phyloP scores from a whole-genome alignment of 2,113 vertebrate species.

The Neotoma lepida region DNA sequence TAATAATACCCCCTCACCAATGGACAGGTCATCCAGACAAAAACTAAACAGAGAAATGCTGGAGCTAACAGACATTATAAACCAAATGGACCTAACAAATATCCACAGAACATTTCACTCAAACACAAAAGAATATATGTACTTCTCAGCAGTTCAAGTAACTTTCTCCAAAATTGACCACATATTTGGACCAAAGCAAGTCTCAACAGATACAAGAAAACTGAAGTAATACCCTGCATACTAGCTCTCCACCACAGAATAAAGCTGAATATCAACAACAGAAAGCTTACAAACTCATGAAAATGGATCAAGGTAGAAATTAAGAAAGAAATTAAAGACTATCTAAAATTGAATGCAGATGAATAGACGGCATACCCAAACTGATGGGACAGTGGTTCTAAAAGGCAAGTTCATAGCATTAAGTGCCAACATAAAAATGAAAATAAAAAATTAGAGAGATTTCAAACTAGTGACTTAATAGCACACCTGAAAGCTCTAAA shows the following conservation, averaged over 20 bases:
- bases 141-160: not conserved
- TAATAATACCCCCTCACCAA: not conserved
- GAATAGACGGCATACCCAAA: not conserved
- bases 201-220: not conserved
- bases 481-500: not conserved
- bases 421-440: not conserved
- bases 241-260: not conserved
- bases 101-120: not conserved
- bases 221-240: not conserved
- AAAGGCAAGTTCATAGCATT: not conserved
- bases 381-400: not conserved
- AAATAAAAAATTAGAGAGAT: not conserved
- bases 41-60: not conserved
- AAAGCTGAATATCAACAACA: not conserved
- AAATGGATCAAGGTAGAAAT: not conserved
- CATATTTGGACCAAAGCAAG: not conserved
- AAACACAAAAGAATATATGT: not conserved
- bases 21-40: not conserved
- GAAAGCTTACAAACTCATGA: not conserved
- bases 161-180: not conserved
- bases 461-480: not conserved
- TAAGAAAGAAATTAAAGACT: not conserved
- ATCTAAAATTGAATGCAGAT: not conserved
- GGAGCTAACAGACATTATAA: not conserved
- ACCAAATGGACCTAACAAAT: not conserved